These are phyloP conservation scores for Ganaspis brasiliensis DNA, from an alignment of 2,888 invertebrate genomes.

Conservation along the genomic window DNA sequence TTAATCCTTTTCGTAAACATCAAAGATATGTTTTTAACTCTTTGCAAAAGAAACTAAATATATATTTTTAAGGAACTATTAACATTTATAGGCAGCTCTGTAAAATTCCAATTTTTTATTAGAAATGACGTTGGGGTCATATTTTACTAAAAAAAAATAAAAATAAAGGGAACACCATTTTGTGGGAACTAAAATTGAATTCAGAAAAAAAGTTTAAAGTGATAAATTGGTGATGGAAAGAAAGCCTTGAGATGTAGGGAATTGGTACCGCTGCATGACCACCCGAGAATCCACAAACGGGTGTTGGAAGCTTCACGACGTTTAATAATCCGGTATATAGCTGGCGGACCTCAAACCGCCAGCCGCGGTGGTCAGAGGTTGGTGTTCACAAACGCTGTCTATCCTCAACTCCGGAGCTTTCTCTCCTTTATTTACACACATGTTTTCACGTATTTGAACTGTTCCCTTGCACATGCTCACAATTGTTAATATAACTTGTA, in stretches of 20 bases:
- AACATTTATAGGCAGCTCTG: no score
- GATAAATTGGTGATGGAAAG: conserved; percentile 7
- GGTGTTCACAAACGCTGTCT: conserved; percentile 59
- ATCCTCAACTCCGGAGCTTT: conserved; percentile 24
- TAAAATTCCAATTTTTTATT: no score
- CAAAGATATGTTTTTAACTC: no score
- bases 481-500: background rate
- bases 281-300: conserved; percentile 74
- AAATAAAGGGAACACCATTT: background rate
- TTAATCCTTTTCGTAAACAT: no score
- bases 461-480: no score
- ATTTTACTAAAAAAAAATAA: background rate
- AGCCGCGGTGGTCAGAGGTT: conserved; percentile 74
- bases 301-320: conserved; percentile 72
- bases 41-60: no score
- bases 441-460: background rate
- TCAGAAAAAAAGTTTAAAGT: background rate
- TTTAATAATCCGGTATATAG: conserved; percentile 78
- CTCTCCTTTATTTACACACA: conserved; percentile 19
- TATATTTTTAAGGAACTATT: no score
- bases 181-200: conserved; percentile 25
- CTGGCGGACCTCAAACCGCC: conserved; percentile 79
- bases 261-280: conserved; percentile 64
- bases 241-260: conserved; percentile 51
- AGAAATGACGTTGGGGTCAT: no score